A percentile compares a stretch with the other conserved stretches of the same genome.
These are phyloP conservation scores for Argyra leucocephala DNA, from an alignment of 2,888 invertebrate species.

Conservation along the genomic window DNA sequence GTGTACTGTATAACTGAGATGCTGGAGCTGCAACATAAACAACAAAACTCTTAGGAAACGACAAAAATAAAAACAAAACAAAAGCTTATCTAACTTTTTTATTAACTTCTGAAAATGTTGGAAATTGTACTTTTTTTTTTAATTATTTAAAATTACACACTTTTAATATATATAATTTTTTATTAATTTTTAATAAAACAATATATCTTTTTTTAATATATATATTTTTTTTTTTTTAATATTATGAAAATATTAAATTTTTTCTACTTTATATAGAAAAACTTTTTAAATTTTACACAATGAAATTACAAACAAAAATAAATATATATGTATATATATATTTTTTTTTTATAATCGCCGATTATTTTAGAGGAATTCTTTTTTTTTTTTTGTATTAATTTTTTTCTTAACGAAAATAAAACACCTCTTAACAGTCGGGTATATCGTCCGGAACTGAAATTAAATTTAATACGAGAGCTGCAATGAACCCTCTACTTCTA, in stretches of 20 bases:
- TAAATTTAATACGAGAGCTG: not conserved
- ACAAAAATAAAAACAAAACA: too few relatives aligned
- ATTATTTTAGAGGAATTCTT: not conserved
- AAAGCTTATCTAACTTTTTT: too few relatives aligned
- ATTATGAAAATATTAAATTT: not conserved
- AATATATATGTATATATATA: too few relatives aligned
- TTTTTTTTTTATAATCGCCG: too few relatives aligned
- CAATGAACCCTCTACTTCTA: not conserved
- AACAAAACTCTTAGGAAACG: too few relatives aligned
- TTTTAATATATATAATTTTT: too few relatives aligned
- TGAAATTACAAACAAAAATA: not conserved
- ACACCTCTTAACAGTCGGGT: slow-evolving; percentile 10
- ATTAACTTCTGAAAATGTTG: too few relatives aligned
- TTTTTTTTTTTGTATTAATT: not conserved
- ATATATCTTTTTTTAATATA: not conserved
- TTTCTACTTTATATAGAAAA: not conserved
- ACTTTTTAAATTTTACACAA: not conserved
- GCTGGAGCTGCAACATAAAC: too few relatives aligned
- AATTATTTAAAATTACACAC: too few relatives aligned
- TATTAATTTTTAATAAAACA: not conserved
- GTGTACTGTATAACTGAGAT: too few relatives aligned
- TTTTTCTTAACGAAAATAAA: not conserved
- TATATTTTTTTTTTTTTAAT: not conserved
- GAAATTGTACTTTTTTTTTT: too few relatives aligned
- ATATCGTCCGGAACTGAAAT: slow-evolving; percentile 10